These are phyloP conservation scores for Reinhardtius hippoglossoides DNA, from an alignment of 2,113 vertebrate species.

Conservation along the genomic window DNA sequence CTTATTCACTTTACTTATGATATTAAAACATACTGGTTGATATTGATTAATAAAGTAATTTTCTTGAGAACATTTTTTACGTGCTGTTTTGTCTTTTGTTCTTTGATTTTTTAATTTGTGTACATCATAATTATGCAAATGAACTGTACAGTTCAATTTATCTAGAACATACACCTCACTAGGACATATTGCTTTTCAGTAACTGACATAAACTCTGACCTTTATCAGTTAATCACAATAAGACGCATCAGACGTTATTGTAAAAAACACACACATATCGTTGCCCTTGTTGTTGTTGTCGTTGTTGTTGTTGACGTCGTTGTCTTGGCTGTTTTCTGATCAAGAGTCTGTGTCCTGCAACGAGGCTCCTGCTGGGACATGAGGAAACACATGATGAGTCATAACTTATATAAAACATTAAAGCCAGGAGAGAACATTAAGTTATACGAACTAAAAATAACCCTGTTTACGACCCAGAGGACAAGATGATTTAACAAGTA, in stretches of 20 bases:
- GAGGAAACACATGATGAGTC: constrained; percentile 79
- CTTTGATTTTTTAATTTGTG: neutral
- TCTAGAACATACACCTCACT: neutral
- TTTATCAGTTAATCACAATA: neutral
- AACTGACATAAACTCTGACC: neutral
- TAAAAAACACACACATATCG: neutral
- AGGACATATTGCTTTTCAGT: neutral
- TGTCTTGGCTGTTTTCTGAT: constrained; percentile 33
- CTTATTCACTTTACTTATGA: neutral
- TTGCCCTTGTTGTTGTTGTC: constrained; percentile 9
- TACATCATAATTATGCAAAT: neutral
- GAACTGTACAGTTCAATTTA: too few relatives aligned
- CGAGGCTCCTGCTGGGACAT: constrained; percentile 86
- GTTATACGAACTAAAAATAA: neutral
- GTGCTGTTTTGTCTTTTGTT: neutral
- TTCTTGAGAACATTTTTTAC: neutral
- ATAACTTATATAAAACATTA: constrained; percentile 33
- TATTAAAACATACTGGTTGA: neutral
- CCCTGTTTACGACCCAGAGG: neutral
- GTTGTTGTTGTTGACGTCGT: constrained; percentile 11
- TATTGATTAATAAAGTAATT: neutral
- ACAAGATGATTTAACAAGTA: neutral
- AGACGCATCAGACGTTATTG: neutral
- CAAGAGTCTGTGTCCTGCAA: constrained; percentile 11
- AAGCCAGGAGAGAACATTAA: constrained; percentile 37